Evolutionary conservation across 2,888 invertebrate genomes (phyloP).

Genomic region (Cosmorhoe ocellata): DNA sequence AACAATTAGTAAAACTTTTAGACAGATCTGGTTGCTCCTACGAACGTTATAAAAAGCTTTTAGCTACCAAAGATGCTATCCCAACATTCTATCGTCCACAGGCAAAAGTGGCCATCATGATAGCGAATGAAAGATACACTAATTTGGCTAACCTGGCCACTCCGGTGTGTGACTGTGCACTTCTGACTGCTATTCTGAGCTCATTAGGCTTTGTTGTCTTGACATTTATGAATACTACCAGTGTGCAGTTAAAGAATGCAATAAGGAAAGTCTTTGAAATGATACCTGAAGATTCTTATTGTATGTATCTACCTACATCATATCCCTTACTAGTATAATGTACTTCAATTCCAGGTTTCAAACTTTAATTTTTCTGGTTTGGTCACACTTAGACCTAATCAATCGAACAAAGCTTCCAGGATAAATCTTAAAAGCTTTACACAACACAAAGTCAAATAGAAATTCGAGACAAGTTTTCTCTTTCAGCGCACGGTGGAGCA

Average conservation of each 20-base stretch:
- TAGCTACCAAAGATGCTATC: slow-evolving; percentile 48
- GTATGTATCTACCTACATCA: slow-evolving; percentile 58
- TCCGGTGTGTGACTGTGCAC: slow-evolving; percentile 69
- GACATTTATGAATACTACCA: slow-evolving; percentile 57
- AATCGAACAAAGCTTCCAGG: no score
- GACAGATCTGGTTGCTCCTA: slow-evolving; percentile 58
- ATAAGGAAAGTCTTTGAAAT: slow-evolving; percentile 50
- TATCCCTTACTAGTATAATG: background rate
- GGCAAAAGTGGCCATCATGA: slow-evolving; percentile 69
- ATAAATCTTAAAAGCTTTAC: no score
- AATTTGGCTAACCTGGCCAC: slow-evolving; percentile 66
- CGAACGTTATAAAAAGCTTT: slow-evolving; percentile 47
- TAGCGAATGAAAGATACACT: slow-evolving; percentile 70
- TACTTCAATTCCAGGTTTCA: no score
- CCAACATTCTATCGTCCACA: slow-evolving; percentile 60
- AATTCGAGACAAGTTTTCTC: no score
- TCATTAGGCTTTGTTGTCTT: slow-evolving; percentile 65
- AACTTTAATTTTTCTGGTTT: no score
- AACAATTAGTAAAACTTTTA: slow-evolving; percentile 59
- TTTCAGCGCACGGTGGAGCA: no score
- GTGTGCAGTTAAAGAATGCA: slow-evolving; percentile 48
- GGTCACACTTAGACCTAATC: no score
- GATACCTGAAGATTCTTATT: slow-evolving; percentile 68
- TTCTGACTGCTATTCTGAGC: slow-evolving; percentile 57
- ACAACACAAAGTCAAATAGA: no score